These are phyloP conservation scores for Ranitomeya imitator DNA, from an alignment of 2,113 vertebrate species.

Conservation along the genomic window DNA sequence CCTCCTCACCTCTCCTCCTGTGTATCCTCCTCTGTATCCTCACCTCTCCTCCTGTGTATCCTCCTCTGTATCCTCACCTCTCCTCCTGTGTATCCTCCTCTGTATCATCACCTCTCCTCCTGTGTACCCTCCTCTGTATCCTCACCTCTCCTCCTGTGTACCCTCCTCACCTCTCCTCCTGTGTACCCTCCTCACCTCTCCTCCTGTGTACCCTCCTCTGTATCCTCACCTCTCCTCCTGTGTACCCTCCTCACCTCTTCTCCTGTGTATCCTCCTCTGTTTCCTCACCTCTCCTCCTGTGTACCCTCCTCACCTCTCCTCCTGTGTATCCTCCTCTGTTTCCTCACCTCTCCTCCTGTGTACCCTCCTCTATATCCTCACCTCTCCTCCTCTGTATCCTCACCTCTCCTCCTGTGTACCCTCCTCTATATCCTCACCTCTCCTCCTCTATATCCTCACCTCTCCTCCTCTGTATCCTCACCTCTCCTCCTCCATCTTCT, in stretches of 20 bases:
- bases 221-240: background rate
- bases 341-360: background rate
- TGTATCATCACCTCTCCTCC: background rate
- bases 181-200: background rate
- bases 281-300: background rate
- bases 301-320: background rate
- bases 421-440: background rate
- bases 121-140: too few species aligned
- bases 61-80: background rate
- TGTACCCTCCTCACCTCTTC: too few species aligned
- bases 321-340: background rate
- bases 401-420: slow-evolving; percentile 36
- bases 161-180: background rate
- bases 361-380: background rate
- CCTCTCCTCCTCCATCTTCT: slow-evolving; percentile 9
- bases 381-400: slow-evolving; percentile 31
- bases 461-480: background rate
- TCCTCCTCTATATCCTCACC: too few species aligned
- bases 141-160: background rate
- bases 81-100: background rate
- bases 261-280: too few species aligned
- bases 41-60: background rate
- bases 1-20: background rate
- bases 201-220: background rate
- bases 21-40: background rate